These are phyloP conservation scores for Gavia stellata DNA, from an alignment of 2,113 vertebrate species.

Conservation along the genomic window DNA sequence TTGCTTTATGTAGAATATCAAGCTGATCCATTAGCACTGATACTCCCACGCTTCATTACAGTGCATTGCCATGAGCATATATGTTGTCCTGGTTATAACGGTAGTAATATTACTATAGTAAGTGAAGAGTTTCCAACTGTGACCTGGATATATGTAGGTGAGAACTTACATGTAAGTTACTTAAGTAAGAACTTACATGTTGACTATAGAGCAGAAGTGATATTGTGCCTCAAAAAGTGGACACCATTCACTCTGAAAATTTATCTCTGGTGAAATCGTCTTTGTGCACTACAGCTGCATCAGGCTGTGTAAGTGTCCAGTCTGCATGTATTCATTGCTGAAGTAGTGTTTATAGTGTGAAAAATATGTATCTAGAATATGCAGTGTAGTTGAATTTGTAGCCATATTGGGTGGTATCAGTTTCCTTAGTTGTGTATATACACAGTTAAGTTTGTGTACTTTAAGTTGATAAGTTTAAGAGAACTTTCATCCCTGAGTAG, in stretches of 20 bases:
- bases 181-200: not conserved
- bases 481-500: not conserved
- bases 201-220: not conserved
- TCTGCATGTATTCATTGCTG: not conserved
- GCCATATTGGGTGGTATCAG: not conserved
- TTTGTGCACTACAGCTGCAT: not conserved
- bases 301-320: not conserved
- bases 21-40: not conserved
- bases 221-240: not conserved
- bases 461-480: not conserved
- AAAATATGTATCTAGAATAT: not conserved
- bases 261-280: not conserved
- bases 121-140: not conserved
- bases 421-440: not conserved
- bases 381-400: not conserved
- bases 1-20: not conserved
- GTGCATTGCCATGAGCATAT: not conserved
- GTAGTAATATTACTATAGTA: not conserved
- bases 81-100: not conserved
- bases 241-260: not conserved
- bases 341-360: not conserved
- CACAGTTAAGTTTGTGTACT: not conserved
- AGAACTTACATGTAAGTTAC: fast-evolving
- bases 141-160: not conserved
- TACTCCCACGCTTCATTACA: fast-evolving